These are phyloP conservation scores for Acromyrmex charruanus DNA, from an alignment of 1,140 invertebrate species.

Conservation along the genomic window DNA sequence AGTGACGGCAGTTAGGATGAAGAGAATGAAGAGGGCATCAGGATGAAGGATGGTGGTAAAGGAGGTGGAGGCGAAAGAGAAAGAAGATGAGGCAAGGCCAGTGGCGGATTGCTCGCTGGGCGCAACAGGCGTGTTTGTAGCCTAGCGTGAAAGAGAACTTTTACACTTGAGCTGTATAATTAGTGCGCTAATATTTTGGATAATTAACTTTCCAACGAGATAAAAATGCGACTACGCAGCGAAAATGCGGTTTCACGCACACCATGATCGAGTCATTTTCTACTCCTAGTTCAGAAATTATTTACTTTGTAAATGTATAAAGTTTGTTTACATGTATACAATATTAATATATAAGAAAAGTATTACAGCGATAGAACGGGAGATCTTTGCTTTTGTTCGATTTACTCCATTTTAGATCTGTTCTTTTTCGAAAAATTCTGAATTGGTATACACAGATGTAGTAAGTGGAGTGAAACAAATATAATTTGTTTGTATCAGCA, in stretches of 20 bases:
- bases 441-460: too few species aligned
- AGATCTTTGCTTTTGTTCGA: background rate
- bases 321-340: background rate
- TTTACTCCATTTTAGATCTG: background rate
- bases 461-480: too few species aligned
- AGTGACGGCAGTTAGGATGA: constrained; percentile 1
- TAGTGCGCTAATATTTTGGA: constrained; percentile 29
- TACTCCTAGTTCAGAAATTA: background rate
- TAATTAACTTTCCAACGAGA: constrained; percentile 23
- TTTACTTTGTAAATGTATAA: background rate
- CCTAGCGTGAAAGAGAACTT: constrained; percentile 11
- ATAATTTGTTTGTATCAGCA: too few species aligned
- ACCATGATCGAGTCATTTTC: background rate
- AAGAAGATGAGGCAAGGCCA: constrained; percentile 35
- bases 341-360: background rate
- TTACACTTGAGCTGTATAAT: constrained; percentile 16
- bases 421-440: too few species aligned
- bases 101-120: constrained; percentile 49
- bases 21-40: constrained; percentile 35
- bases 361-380: background rate
- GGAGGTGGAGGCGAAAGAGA: background rate
- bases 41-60: constrained; percentile 44
- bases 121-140: constrained; percentile 52
- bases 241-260: background rate
- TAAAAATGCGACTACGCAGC: background rate